These are phyloP conservation scores for Hyles lineata DNA, from an alignment of 2,888 invertebrate species.

Conservation along the genomic window DNA sequence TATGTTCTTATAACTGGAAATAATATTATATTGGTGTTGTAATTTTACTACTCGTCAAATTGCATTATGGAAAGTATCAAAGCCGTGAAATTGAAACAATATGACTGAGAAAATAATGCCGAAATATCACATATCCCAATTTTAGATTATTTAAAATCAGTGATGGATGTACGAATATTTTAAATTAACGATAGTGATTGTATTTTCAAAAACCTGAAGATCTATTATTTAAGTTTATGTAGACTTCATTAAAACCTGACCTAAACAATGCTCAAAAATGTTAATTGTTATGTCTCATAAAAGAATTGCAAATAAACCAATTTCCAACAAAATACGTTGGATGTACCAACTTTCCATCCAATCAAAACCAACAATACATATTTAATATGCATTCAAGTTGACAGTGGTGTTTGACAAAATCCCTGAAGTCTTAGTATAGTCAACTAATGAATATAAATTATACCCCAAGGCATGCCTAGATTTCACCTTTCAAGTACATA, in stretches of 20 bases:
- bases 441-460: slow-evolving; percentile 15
- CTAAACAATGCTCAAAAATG: neutral
- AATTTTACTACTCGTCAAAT: too few relatives aligned
- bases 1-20: neutral
- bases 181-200: too few relatives aligned
- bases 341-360: neutral
- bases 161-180: too few relatives aligned
- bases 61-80: too few relatives aligned
- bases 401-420: slow-evolving; percentile 11
- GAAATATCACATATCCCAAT: too few relatives aligned
- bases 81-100: too few relatives aligned
- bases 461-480: slow-evolving; percentile 8
- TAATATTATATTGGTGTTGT: too few relatives aligned
- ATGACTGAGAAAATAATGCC: too few relatives aligned
- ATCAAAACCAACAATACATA: neutral
- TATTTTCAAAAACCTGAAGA: too few relatives aligned
- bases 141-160: too few relatives aligned
- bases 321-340: neutral
- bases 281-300: neutral
- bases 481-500: slow-evolving; percentile 29
- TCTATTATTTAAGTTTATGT: too few relatives aligned
- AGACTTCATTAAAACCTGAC: too few relatives aligned
- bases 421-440: slow-evolving; percentile 9
- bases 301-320: neutral
- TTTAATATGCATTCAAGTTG: slow-evolving; percentile 9